Evolutionary conservation across 2,113 vertebrate genomes (phyloP).

Genomic region (Vicugna pacos): DNA sequence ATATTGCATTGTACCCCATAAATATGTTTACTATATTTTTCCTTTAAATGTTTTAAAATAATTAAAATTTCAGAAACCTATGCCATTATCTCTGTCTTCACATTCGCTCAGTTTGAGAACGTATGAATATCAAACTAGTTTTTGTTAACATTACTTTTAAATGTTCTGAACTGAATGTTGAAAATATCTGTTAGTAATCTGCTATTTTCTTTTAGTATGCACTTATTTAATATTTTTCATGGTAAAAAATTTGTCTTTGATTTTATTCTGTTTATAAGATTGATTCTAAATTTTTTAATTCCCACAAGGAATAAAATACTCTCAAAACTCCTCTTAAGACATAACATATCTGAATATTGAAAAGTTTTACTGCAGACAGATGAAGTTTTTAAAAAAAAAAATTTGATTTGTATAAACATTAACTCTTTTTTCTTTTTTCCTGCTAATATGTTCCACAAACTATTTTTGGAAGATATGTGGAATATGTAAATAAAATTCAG

Average conservation of each 20-base stretch:
- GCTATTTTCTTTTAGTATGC: background rate
- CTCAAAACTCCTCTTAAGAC: background rate
- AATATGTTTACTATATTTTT: background rate
- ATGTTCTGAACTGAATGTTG: background rate
- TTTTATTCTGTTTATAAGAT: background rate
- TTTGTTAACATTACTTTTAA: background rate
- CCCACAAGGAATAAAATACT: background rate
- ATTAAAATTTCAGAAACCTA: background rate
- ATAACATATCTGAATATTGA: background rate
- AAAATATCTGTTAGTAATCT: background rate
- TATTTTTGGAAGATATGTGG: background rate
- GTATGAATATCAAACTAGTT: background rate
- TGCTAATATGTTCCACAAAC: background rate
- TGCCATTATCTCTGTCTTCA: background rate
- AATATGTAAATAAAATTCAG: background rate
- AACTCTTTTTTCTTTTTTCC: background rate
- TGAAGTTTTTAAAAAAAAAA: background rate
- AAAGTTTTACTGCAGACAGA: background rate
- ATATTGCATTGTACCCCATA: background rate
- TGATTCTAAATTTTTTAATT: conserved; percentile 5
- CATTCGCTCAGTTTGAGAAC: background rate
- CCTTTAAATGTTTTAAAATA: conserved; percentile 4
- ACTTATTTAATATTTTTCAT: background rate
- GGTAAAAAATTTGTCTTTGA: background rate
- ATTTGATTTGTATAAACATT: background rate